Evolutionary conservation across 2,113 vertebrate genomes (phyloP).

Genomic region (Merops nubicus): DNA sequence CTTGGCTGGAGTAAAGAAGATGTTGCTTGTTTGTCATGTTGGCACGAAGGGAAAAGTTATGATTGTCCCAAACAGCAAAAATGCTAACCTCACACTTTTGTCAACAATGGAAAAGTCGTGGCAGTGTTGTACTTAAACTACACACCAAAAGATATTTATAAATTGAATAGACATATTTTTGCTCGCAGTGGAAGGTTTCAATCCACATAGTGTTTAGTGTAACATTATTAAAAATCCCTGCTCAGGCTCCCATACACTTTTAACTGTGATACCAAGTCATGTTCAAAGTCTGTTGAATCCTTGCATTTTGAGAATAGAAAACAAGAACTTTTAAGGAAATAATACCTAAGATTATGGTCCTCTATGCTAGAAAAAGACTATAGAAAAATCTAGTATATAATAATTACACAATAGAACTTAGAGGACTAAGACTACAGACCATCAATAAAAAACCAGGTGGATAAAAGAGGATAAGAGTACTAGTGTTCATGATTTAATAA

Average conservation of each 20-base stretch:
- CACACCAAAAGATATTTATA: background rate
- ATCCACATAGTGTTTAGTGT: background rate
- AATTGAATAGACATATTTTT: background rate
- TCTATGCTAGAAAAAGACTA: background rate
- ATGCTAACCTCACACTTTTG: background rate
- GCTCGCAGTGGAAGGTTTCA: background rate
- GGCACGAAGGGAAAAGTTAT: background rate
- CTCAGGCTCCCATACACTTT: background rate
- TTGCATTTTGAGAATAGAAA: background rate
- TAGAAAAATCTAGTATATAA: background rate
- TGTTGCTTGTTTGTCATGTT: background rate
- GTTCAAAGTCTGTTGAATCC: background rate
- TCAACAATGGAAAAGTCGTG: background rate
- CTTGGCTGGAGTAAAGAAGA: background rate
- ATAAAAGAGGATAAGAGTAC: background rate
- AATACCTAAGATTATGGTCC: background rate
- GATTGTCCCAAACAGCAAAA: background rate
- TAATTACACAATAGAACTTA: background rate
- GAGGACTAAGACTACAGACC: background rate
- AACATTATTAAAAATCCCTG: background rate
- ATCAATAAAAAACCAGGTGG: background rate
- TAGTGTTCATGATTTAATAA: background rate
- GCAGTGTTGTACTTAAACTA: background rate
- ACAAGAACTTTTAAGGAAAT: background rate
- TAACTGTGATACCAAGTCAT: background rate